phyloP scores from a whole-genome alignment of 2,113 vertebrate genomes.

The Ageneiosus marmoratus region DNA sequence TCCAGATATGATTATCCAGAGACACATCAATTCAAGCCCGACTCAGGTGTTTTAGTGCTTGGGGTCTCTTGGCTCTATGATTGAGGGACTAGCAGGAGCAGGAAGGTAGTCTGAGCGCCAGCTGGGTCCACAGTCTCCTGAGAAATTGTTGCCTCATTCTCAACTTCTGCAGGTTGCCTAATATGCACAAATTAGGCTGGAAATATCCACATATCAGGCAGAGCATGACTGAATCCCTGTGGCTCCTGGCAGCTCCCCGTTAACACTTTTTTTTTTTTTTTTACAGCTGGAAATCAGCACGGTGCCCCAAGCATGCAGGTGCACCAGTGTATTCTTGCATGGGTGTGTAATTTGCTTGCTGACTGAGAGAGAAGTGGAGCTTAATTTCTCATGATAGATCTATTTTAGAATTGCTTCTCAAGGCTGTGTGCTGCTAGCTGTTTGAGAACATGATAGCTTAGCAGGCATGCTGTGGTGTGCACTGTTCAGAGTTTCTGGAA shows the following conservation, averaged over 20 bases:
- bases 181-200: slow-evolving; percentile 12
- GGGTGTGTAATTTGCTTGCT: slow-evolving; percentile 36
- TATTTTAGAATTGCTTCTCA: slow-evolving; percentile 3
- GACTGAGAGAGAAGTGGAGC: slow-evolving; percentile 2
- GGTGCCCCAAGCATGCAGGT: slow-evolving; percentile 37
- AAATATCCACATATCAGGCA: slow-evolving; percentile 35
- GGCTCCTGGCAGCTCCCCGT: slow-evolving; percentile 12
- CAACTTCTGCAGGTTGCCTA: background rate
- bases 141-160: slow-evolving; percentile 7
- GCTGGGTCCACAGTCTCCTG: slow-evolving; percentile 10
- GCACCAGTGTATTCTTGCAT: slow-evolving; percentile 5
- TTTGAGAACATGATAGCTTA: background rate
- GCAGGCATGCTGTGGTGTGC: background rate
- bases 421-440: background rate
- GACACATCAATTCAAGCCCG: slow-evolving; percentile 5
- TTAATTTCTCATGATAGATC: slow-evolving; percentile 32
- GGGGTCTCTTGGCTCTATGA: slow-evolving; percentile 14
- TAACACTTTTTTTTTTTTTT: slow-evolving; percentile 19
- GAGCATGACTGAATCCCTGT: slow-evolving; percentile 19
- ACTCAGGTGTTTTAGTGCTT: slow-evolving; percentile 29
- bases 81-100: background rate
- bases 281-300: slow-evolving; percentile 17
- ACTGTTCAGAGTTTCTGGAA: slow-evolving; percentile 19
- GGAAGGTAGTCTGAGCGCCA: slow-evolving; percentile 19
- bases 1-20: slow-evolving; percentile 4